These are phyloP conservation scores for Epsilonema sp. DNA, from an alignment of 2,888 invertebrate species.

Conservation along the genomic window DNA sequence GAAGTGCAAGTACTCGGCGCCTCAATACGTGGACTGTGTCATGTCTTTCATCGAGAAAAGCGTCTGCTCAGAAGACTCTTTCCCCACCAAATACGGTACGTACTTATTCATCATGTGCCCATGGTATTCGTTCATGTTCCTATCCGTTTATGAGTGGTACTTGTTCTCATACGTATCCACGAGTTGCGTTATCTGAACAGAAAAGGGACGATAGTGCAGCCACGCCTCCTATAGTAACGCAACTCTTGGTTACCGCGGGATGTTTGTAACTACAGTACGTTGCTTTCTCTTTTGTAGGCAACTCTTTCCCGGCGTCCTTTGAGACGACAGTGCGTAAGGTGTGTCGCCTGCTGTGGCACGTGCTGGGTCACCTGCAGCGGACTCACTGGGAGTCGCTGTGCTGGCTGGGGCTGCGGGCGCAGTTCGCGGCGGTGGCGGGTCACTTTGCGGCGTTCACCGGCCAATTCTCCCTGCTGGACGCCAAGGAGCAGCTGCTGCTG, in stretches of 20 bases:
- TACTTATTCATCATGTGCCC: no score
- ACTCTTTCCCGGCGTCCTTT: conserved; percentile 80
- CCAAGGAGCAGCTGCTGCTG: neutral
- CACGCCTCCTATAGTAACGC: no score
- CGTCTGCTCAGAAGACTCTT: conserved; percentile 73
- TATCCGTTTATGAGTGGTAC: no score
- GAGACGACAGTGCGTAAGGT: conserved; percentile 87
- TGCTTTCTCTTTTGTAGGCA: neutral
- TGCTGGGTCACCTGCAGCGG: conserved; percentile 91
- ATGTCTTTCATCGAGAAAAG: conserved; percentile 95
- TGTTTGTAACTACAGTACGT: no score
- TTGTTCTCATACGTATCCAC: no score
- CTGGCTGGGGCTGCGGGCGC: conserved; percentile 75
- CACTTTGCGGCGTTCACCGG: conserved; percentile 61
- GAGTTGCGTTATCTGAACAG: no score
- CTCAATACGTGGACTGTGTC: conserved; percentile 95
- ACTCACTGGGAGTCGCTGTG: conserved; percentile 90
- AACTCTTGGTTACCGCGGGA: no score
- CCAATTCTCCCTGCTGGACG: conserved; percentile 26
- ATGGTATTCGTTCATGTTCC: no score
- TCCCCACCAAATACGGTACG: conserved; percentile 94
- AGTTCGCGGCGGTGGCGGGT: conserved; percentile 88
- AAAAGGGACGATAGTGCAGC: no score
- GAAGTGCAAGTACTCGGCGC: conserved; percentile 85
- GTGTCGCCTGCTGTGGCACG: conserved; percentile 83